Conservation (phyloP, 2,888 invertebrate genomes). For the Eupithecia tripunctaria region DNA sequence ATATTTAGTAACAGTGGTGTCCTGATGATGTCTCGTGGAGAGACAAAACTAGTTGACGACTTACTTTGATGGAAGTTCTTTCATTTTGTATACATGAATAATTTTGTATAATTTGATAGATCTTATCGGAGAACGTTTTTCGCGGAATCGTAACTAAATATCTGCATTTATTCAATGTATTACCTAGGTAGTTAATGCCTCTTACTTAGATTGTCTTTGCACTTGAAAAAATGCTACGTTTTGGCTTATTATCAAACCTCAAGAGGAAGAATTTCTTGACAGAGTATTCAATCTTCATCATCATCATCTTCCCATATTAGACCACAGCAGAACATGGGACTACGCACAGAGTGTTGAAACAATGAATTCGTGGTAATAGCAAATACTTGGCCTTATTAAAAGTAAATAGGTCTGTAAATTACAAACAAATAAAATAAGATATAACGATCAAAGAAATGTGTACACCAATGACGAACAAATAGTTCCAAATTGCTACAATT, state of each 20-base stretch:
- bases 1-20: no score
- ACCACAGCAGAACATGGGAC: no score
- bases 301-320: no score
- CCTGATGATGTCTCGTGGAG: no score
- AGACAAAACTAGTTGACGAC: no score
- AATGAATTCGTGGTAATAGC: neutral
- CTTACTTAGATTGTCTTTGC: neutral
- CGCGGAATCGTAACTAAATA: no score
- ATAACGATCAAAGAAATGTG: neutral
- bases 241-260: neutral
- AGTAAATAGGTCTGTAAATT: neutral
- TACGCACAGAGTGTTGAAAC: neutral
- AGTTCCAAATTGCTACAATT: neutral
- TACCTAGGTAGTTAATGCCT: constrained; percentile 1
- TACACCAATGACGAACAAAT: neutral
- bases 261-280: neutral
- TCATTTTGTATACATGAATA: no score
- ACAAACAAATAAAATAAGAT: neutral
- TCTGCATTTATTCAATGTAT: no score
- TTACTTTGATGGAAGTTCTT: no score
- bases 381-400: neutral
- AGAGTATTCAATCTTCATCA: neutral
- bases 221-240: neutral
- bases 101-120: no score
- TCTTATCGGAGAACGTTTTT: no score